phyloP scores from a whole-genome alignment of 2,113 vertebrate species.

The Psophia crepitans region DNA sequence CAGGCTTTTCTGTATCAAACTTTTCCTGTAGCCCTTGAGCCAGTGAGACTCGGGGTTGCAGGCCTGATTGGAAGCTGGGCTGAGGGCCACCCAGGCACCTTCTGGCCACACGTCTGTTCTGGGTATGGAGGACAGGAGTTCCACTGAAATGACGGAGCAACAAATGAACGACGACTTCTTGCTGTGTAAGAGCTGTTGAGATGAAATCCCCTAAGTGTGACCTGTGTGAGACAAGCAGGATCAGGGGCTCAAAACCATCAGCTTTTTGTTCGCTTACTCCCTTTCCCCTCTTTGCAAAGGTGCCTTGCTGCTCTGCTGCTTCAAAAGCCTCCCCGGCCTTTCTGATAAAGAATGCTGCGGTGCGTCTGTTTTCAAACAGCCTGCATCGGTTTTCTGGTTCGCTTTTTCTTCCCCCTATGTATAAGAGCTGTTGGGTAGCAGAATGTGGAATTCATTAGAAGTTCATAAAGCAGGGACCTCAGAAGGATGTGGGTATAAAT shows the following conservation, averaged over 20 bases:
- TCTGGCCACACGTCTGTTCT: not conserved
- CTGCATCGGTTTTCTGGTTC: slow-evolving; percentile 10
- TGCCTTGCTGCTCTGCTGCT: not conserved
- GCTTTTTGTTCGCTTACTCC: not conserved
- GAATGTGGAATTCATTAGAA: slow-evolving; percentile 52
- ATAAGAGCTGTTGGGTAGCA: slow-evolving; percentile 24
- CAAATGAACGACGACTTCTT: not conserved
- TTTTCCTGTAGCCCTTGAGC: not conserved
- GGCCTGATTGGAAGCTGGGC: not conserved
- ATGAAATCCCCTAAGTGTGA: rapidly evolving
- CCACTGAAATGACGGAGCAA: not conserved
- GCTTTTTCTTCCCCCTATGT: slow-evolving; percentile 47
- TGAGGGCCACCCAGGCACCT: not conserved
- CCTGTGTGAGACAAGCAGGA: not conserved
- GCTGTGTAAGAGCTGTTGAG: not conserved
- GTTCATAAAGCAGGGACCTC: slow-evolving; percentile 52
- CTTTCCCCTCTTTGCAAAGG: not conserved
- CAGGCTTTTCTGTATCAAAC: not conserved
- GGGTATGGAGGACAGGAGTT: not conserved
- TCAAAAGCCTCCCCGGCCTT: not conserved
- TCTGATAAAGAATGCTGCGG: not conserved
- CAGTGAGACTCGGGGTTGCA: not conserved
- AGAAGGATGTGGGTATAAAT: slow-evolving; percentile 57
- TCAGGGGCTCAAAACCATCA: not conserved
- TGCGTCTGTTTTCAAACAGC: slow-evolving; percentile 37